Percentiles rank a stretch among this genome's conserved stretches.
phyloP scores from a whole-genome alignment of 2,797 vertebrate species.

The Hemibagrus guttatus region DNA sequence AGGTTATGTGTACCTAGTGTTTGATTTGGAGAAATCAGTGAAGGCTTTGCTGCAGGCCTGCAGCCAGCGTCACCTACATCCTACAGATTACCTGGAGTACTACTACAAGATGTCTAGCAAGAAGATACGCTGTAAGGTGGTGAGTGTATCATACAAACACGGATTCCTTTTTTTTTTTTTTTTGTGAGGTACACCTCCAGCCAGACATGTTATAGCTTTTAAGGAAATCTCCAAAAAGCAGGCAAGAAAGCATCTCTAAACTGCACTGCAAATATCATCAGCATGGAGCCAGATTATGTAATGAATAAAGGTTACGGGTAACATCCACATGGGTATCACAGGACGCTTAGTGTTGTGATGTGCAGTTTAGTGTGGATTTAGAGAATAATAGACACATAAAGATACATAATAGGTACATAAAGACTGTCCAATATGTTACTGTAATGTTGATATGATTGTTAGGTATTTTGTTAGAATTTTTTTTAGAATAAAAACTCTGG shows the following conservation, averaged over 20 bases:
- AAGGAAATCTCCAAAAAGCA: not conserved
- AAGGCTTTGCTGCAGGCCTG: conserved; percentile 91
- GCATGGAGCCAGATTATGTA: not conserved
- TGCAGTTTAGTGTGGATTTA: not conserved
- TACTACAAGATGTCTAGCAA: conserved; percentile 99
- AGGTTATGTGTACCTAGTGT: conserved; percentile 98
- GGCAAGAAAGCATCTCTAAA: not conserved
- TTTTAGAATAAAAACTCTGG: not conserved
- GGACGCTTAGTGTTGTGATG: not conserved
- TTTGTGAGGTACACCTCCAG: not conserved
- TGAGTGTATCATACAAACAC: conserved; percentile 67
- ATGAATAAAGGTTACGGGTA: not conserved
- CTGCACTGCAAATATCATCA: not conserved
- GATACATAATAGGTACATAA: not conserved
- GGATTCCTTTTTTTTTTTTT: not conserved
- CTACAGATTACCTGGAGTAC: conserved; percentile 89
- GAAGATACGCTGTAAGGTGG: conserved; percentile 97
- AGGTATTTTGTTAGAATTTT: not conserved
- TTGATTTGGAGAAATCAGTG: conserved; percentile 95
- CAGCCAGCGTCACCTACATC: conserved; percentile 88
- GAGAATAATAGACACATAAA: not conserved
- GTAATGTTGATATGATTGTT: not conserved
- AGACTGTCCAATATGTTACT: not conserved
- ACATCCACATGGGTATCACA: not conserved
- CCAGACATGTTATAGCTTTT: no score